phyloP scores from a whole-genome alignment of 1,140 invertebrate genomes.

The Bombus superbus region DNA sequence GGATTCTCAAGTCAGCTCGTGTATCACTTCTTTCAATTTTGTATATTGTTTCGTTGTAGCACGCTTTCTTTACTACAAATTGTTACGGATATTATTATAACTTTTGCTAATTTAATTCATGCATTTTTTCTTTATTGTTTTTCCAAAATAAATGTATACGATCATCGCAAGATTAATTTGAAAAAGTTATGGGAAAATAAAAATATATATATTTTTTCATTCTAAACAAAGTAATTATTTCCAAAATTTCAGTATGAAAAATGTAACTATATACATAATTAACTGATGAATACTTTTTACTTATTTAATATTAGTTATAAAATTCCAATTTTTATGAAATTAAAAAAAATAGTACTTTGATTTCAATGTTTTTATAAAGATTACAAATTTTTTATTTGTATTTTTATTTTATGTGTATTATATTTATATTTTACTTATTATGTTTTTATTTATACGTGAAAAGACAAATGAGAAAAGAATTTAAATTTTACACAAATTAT shows the following conservation, averaged over 20 bases:
- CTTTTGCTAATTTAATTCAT: not conserved
- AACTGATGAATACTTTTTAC: not conserved
- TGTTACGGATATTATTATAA: not conserved
- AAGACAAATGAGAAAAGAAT: not conserved
- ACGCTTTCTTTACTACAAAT: not conserved
- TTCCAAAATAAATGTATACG: not conserved
- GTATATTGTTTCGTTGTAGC: not conserved
- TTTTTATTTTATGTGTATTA: too few relatives aligned
- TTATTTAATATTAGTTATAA: not conserved
- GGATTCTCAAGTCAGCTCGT: conserved; percentile 20
- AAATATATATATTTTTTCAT: not conserved
- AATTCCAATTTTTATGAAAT: not conserved
- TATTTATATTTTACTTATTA: not conserved
- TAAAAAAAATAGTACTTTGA: too few relatives aligned
- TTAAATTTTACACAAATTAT: not conserved
- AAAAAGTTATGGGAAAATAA: not conserved
- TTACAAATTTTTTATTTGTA: too few relatives aligned
- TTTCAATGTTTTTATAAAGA: too few relatives aligned
- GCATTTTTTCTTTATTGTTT: not conserved
- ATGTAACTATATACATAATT: not conserved
- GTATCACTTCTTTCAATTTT: conserved; percentile 12
- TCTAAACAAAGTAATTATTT: not conserved
- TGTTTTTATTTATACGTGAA: not conserved
- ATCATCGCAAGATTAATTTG: too few relatives aligned
- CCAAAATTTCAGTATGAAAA: not conserved